These are phyloP conservation scores for Prosopocoilus inquinatus DNA, from an alignment of 2,888 invertebrate genomes.

Conservation along the genomic window DNA sequence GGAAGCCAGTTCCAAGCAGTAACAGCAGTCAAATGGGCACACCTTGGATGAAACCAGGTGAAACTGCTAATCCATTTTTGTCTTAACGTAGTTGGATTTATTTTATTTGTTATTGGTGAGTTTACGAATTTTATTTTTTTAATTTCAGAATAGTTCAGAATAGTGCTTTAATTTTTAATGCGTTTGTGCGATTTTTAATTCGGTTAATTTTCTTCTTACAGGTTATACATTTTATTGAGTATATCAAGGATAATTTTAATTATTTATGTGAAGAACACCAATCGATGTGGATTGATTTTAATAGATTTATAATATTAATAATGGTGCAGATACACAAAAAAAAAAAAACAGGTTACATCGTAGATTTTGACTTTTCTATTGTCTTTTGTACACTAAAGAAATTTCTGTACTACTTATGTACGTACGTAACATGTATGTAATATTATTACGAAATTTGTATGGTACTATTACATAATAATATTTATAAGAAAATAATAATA, in stretches of 20 bases:
- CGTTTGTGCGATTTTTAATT: background rate
- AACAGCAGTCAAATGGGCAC: conserved; percentile 40
- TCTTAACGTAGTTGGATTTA: conserved; percentile 50
- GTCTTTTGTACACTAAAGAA: background rate
- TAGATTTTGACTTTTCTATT: background rate
- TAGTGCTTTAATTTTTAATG: conserved; percentile 9
- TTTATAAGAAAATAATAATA: background rate
- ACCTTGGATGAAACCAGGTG: conserved; percentile 46
- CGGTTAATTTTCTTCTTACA: conserved; percentile 12
- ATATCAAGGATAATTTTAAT: background rate
- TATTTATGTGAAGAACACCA: conserved; percentile 1
- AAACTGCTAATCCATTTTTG: conserved; percentile 64
- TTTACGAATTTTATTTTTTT: conserved; percentile 9
- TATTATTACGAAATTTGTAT: background rate
- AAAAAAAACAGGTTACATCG: background rate
- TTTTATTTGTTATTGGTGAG: conserved; percentile 14
- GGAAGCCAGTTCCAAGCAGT: conserved; percentile 47
- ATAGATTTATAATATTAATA: background rate
- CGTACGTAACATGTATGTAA: background rate
- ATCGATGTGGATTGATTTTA: background rate
- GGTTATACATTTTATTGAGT: conserved; percentile 20
- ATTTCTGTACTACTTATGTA: background rate
- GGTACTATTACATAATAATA: conserved; percentile 3
- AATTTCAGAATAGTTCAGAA: conserved; percentile 5
- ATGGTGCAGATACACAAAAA: background rate